Conservation (phyloP, 1,140 invertebrate species). For the Zaprionus africanus region DNA sequence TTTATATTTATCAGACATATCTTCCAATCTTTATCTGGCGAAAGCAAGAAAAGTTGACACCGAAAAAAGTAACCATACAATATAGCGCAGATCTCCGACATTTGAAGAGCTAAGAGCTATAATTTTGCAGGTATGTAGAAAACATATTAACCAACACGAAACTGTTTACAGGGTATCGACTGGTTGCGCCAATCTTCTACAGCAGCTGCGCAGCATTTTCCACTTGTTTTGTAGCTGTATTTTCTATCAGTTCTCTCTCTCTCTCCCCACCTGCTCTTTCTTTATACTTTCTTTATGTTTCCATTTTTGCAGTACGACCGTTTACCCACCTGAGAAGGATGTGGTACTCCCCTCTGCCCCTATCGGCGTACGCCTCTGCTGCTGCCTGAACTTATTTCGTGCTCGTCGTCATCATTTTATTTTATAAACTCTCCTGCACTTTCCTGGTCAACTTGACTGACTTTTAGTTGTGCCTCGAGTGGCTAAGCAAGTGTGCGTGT, state of each 20-base stretch:
- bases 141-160: not conserved
- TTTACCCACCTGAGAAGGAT: not conserved
- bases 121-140: no score
- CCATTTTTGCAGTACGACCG: slow-evolving; percentile 45
- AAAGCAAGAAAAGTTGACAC: not conserved
- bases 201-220: not conserved
- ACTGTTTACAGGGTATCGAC: not conserved
- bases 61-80: no score
- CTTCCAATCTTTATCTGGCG: not conserved
- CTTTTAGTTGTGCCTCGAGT: slow-evolving; percentile 66
- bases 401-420: slow-evolving; percentile 71
- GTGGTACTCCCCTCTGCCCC: not conserved
- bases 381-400: slow-evolving; percentile 17
- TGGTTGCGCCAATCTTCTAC: not conserved
- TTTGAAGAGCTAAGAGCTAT: not conserved
- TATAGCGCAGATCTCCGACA: not conserved
- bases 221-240: slow-evolving; percentile 30
- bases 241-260: slow-evolving; percentile 38
- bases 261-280: not conserved
- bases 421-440: slow-evolving; percentile 79
- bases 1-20: no score
- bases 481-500: slow-evolving; percentile 19
- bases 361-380: slow-evolving; percentile 17
- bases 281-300: slow-evolving; percentile 61
- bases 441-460: slow-evolving; percentile 82